Base-by-base conservation (phyloP, 2,888 invertebrate species). In the Xiphydria camelus region DNA sequence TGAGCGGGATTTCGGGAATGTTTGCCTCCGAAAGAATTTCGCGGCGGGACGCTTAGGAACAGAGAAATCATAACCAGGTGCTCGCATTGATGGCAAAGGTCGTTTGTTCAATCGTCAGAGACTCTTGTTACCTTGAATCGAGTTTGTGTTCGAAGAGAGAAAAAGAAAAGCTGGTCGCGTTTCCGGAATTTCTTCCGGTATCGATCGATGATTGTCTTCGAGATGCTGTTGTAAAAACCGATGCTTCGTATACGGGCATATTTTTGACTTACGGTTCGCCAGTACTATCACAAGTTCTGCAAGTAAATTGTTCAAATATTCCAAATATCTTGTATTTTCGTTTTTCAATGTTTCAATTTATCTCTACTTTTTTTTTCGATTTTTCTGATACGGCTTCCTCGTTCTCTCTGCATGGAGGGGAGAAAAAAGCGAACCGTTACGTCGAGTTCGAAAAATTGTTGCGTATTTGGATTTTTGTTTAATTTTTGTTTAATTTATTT, bases 51-150 rank as follows among this genome's bases (percentile, higher is more conserved):
- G 21, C n/a, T 10, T 17, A 18, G 4, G 4, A 20, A 10, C 7
- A 25, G 20, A 9, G 20, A 15, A 32, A 21, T 9, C 36, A 22
- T 32, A 22, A 36, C 21, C 37, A 39, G 40, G 57, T 56, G 68
- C 70, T 71, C 60, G 72, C 73, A 74, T 74, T 74, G 73, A 74
- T 64, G 61, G 70, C 61, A 62, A 64, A 62, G 73, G 70, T 74
- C 71, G 74, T 71, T 72, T 62, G 55, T 64, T 62, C 60, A 53
- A 64, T 61, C 64, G 63, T 69, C 73, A 74, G 74, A 73, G 74
- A 73, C 73, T 51, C 41, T 66, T 69, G 71, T 73, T 70, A 64
- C 70, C 74, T 74, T 74, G 74, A 73, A 71, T 66, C 45, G 57
- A 53, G 44, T 53, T 59, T 12, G 12, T n/a, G n/a, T n/a, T n/a